Evolutionary conservation across 2,888 invertebrate species (phyloP).

Genomic region (Brachyptera risi): DNA sequence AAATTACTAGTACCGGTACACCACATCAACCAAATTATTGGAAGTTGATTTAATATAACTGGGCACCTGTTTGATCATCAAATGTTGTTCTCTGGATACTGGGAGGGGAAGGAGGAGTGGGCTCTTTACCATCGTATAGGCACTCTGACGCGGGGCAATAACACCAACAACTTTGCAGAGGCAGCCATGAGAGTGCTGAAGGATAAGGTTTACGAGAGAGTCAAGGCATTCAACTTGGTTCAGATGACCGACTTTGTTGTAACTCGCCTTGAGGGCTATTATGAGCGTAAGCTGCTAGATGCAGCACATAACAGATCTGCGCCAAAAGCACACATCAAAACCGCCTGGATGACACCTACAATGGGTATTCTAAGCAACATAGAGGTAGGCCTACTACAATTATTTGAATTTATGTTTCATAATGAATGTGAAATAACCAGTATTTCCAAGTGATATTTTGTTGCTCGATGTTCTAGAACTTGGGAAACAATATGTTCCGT

Average conservation of each 20-base stretch:
- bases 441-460: neutral
- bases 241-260: slow-evolving; percentile 25
- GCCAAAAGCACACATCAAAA: neutral
- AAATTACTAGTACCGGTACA: too few species aligned
- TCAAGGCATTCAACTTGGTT: slow-evolving; percentile 34
- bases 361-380: neutral
- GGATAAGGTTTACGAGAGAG: slow-evolving; percentile 32
- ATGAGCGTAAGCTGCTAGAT: too few species aligned
- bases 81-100: too few species aligned
- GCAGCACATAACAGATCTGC: neutral
- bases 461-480: neutral
- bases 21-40: too few species aligned
- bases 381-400: neutral
- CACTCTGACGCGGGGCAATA: slow-evolving; percentile 33
- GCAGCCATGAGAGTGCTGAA: slow-evolving; percentile 35
- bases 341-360: neutral
- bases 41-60: too few species aligned
- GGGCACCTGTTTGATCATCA: neutral
- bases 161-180: slow-evolving; percentile 35
- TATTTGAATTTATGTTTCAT: neutral
- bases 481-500: slow-evolving; percentile 11
- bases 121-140: slow-evolving; percentile 29
- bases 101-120: too few species aligned
- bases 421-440: too few species aligned
- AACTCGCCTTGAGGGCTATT: neutral